Evolutionary conservation across 2,797 vertebrate genomes (phyloP).

Genomic region (Ciconia nigra): DNA sequence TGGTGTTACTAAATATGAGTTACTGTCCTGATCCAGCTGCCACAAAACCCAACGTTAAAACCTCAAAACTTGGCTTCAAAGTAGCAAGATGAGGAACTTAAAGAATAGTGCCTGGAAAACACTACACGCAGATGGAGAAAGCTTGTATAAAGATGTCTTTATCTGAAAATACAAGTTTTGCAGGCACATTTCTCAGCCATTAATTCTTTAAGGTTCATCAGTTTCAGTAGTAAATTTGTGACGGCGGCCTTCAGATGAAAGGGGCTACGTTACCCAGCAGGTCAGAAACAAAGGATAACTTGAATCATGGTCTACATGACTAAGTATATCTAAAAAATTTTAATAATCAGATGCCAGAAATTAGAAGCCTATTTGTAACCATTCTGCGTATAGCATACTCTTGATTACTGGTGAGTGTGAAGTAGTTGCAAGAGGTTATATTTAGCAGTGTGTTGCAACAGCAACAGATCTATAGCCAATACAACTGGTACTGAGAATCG

Average conservation of each 20-base stretch:
- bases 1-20: background rate
- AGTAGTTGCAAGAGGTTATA: background rate
- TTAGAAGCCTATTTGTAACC: background rate
- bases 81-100: background rate
- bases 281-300: conserved; percentile 5
- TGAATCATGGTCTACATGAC: background rate
- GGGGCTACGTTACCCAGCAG: background rate
- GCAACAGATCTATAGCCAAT: background rate
- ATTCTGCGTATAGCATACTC: background rate
- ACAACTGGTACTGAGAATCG: background rate
- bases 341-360: conserved; percentile 1
- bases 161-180: background rate
- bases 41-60: background rate
- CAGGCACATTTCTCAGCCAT: background rate
- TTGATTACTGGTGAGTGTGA: background rate
- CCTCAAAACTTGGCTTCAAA: background rate
- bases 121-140: background rate
- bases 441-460: background rate
- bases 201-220: conserved; percentile 8
- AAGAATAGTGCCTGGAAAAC: background rate
- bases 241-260: background rate
- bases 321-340: background rate
- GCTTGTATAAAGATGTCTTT: background rate
- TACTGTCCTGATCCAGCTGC: background rate
- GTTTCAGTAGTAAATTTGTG: conserved; percentile 1